Evolutionary conservation across 1,140 invertebrate genomes (phyloP).

Genomic region (Araneus ventricosus): DNA sequence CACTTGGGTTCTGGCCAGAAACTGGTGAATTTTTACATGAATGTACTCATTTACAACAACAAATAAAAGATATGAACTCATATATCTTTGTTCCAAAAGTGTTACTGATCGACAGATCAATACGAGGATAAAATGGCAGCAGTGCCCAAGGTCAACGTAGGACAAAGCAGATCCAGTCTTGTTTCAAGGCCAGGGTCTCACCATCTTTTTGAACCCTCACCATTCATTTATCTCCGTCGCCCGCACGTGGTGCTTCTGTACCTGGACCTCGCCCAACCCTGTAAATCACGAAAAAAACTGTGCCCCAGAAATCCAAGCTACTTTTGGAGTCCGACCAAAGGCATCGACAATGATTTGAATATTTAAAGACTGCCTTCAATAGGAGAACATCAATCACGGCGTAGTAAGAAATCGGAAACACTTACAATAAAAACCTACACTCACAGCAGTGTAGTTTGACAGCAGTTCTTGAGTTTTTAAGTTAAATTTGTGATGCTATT

Average conservation of each 20-base stretch:
- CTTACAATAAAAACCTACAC: too few species aligned
- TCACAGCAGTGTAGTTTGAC: too few species aligned
- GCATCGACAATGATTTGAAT: too few species aligned
- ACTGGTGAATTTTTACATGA: too few species aligned
- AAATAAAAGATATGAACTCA: too few species aligned
- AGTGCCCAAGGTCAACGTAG: not conserved
- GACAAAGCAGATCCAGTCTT: not conserved
- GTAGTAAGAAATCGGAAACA: too few species aligned
- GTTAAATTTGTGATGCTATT: too few species aligned
- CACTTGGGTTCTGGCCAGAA: too few species aligned
- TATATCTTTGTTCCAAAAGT: not conserved
- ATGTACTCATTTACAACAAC: too few species aligned
- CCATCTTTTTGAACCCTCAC: conserved; percentile 39
- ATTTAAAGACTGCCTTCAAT: too few species aligned
- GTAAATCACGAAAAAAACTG: conserved; percentile 34
- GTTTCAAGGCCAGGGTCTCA: conserved; percentile 49
- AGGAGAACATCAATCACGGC: too few species aligned
- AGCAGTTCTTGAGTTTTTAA: too few species aligned
- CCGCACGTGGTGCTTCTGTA: conserved; percentile 38
- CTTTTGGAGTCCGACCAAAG: conserved; percentile 11
- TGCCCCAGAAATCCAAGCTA: not conserved
- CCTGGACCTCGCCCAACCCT: conserved; percentile 35
- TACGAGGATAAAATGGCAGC: not conserved
- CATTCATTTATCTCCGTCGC: conserved; percentile 52
- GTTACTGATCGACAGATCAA: not conserved